Evolutionary conservation across 2,888 invertebrate species (phyloP), one percentile per base, ranked within the genome.

Genomic region (Volucella inflata): DNA sequence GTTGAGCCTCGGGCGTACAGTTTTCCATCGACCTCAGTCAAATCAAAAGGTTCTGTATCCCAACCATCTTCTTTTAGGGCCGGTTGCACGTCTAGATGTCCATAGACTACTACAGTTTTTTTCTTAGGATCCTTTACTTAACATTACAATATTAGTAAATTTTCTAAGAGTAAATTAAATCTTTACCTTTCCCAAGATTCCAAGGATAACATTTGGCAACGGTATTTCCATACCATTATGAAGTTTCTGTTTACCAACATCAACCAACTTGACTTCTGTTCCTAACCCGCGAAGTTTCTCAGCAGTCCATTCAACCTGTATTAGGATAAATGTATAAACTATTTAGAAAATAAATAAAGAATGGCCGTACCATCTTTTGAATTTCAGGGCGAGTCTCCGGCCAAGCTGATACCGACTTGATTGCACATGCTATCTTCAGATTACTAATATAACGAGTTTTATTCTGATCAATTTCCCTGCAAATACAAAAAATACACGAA

Each of bases 71-170:
- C 96, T 90, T 95, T 95, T 40, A 95, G 91, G 0, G 99, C 99
- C 10, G 99, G 99, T 91, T 99, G 99, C 0, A 99, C 99, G 93
- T 99, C 99, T 90, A 99, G 94, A 93, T 99, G 99, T 0, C 99
- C 99, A 92, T 99, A 99, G 76, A 99, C 94, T 77, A 97, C 95
- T 53, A 99, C 95, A 8, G 99, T 99, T 90, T 97, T 98, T 93
- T 99, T 99, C 50, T 94, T 94, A 0, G 95, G 93, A 90, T 98
- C 97, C 84, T 89, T 62, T 0, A 74, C 46, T 68, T 38, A 21
- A 12, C 6, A 10, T 74, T 50, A 10, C 6, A 50, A 55, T 9
- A 2, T 3, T 14, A 44, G 0, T 1, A 42, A 72, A 21, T 10
- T 8, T 64, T 55, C 36, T 36, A 12, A 10, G 10, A 65, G 53